A percentile compares a stretch with the other conserved stretches of the same genome.
Evolutionary conservation across 2,113 vertebrate species (phyloP).

Genomic region (Natator depressus): DNA sequence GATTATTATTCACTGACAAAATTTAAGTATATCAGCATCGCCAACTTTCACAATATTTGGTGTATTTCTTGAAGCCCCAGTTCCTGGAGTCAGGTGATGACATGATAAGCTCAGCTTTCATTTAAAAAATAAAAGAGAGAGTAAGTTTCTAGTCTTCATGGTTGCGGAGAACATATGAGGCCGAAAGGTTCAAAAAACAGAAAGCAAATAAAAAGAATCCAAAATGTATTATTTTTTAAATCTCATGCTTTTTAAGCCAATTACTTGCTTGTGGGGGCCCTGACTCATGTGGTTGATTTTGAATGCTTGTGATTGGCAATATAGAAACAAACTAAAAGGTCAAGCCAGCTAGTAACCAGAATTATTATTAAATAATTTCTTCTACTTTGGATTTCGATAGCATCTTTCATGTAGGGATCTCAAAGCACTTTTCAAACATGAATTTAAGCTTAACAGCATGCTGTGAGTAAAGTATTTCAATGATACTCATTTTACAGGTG

Average conservation of each 20-base stretch:
- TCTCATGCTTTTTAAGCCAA: neutral
- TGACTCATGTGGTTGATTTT: neutral
- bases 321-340: neutral
- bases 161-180: neutral
- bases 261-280: no score
- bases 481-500: neutral
- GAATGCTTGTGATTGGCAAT: no score
- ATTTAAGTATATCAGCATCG: neutral
- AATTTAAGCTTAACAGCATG: neutral
- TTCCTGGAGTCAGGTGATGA: neutral
- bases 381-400: neutral
- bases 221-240: neutral
- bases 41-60: neutral
- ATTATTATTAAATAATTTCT: neutral
- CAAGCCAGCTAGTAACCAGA: neutral
- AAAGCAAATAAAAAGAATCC: neutral
- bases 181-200: neutral
- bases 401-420: neutral
- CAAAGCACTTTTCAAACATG: neutral
- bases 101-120: neutral
- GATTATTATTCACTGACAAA: neutral
- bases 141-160: neutral
- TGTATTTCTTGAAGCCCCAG: slow-evolving; percentile 1
- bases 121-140: neutral
- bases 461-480: neutral